These are phyloP conservation scores for Anguilla anguilla DNA, from an alignment of 2,797 vertebrate genomes.

Conservation along the genomic window DNA sequence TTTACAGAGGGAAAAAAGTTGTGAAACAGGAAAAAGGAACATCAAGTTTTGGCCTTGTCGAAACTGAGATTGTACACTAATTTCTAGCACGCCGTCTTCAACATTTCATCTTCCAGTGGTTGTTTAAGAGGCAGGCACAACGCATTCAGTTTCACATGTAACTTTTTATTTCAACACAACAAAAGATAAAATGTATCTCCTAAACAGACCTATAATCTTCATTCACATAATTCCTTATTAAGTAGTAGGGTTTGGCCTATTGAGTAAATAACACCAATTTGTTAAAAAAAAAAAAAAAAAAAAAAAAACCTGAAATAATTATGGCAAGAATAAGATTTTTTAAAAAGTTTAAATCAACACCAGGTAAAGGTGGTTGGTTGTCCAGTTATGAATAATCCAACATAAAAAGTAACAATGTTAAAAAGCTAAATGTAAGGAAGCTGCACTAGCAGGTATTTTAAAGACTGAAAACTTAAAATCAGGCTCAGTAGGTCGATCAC, in stretches of 20 bases:
- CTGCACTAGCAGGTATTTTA: not conserved
- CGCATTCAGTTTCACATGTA: not conserved
- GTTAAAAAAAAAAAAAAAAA: not conserved
- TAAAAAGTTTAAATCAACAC: not conserved
- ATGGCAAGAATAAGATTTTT: not conserved
- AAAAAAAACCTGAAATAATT: not conserved
- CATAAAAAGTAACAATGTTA: not conserved
- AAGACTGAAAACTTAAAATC: not conserved
- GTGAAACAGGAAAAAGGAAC: constrained; percentile 57
- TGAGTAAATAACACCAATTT: constrained; percentile 8
- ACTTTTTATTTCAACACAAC: not conserved
- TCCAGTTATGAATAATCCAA: not conserved
- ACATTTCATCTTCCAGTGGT: constrained; percentile 17
- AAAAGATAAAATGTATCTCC: not conserved
- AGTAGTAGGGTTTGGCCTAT: constrained; percentile 8
- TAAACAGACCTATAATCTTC: not conserved
- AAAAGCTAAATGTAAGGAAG: not conserved
- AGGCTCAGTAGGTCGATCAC: not conserved
- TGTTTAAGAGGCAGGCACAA: not conserved
- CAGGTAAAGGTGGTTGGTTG: not conserved
- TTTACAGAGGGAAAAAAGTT: constrained; percentile 79
- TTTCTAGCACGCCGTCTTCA: constrained; percentile 22
- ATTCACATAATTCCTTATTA: not conserved
- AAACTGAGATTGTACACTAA: constrained; percentile 25
- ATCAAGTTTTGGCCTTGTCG: constrained; percentile 31